phyloP scores from a whole-genome alignment of 2,113 vertebrate genomes.

The Plotosus lineatus region DNA sequence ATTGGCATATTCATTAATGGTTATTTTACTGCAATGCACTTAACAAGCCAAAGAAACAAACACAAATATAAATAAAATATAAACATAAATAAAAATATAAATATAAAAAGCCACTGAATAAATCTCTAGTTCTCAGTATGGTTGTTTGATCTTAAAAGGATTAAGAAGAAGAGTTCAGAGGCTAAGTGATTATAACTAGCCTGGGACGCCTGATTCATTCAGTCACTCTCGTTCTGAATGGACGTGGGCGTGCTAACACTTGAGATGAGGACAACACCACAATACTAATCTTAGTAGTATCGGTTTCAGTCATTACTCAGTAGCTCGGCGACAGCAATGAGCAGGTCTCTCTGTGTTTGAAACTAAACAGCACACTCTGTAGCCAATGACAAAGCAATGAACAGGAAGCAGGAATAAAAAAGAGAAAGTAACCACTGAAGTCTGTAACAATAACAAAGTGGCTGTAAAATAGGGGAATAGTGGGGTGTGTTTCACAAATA shows the following conservation, averaged over 20 bases:
- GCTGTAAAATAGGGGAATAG: not conserved
- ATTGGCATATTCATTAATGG: not conserved
- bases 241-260: conserved; percentile 18
- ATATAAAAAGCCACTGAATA: not conserved
- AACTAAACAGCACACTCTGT: conserved; percentile 28
- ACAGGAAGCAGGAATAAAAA: conserved; percentile 24
- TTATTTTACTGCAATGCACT: not conserved
- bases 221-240: conserved; percentile 45
- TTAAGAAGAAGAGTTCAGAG: not conserved
- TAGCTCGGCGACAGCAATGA: not conserved
- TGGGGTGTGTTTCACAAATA: not conserved
- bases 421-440: conserved; percentile 20
- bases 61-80: not conserved
- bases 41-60: not conserved
- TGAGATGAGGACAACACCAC: conserved; percentile 20
- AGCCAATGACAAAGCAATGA: conserved; percentile 35
- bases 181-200: not conserved
- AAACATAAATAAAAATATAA: not conserved
- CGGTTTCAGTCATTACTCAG: conserved; percentile 41
- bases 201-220: conserved; percentile 33
- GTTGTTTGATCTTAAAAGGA: not conserved
- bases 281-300: conserved; percentile 52
- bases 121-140: not conserved
- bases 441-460: not conserved
- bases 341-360: conserved; percentile 39